phyloP scores from a whole-genome alignment of 1,140 invertebrate genomes.

The Atopsyche davidsoni region DNA sequence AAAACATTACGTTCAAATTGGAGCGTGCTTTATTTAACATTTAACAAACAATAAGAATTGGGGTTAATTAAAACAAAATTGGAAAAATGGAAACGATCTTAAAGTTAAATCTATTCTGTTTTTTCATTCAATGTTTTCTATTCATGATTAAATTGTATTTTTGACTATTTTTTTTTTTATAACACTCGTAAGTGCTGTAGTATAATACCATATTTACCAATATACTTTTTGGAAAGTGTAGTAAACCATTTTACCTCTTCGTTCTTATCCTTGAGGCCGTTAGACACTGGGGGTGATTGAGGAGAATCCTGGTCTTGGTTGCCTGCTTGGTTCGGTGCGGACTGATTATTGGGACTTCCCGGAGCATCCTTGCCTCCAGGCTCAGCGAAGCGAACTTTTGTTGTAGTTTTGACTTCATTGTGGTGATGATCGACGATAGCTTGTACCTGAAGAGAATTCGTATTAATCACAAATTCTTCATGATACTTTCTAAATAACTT shows the following conservation, averaged over 20 bases:
- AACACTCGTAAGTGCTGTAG: too few relatives aligned
- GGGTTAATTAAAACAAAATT: not conserved
- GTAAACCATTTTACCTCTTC: constrained; percentile 26
- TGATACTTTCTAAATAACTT: too few relatives aligned
- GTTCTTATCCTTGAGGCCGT: constrained; percentile 33
- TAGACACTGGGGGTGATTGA: constrained; percentile 42
- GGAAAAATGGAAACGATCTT: not conserved
- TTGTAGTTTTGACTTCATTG: constrained; percentile 66
- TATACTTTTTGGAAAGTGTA: too few relatives aligned
- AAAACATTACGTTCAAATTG: not conserved
- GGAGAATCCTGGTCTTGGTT: constrained; percentile 33
- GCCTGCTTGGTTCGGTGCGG: constrained; percentile 29
- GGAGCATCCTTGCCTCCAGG: constrained; percentile 42
- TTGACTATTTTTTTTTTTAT: too few relatives aligned
- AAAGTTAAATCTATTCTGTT: not conserved
- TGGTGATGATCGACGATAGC: constrained; percentile 88
- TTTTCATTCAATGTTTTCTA: too few relatives aligned
- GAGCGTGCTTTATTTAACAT: constrained; percentile 4
- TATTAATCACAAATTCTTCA: too few relatives aligned
- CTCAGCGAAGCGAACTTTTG: constrained; percentile 83
- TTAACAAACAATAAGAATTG: not conserved
- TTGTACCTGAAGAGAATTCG: constrained; percentile 79
- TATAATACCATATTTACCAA: too few relatives aligned
- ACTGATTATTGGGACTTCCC: constrained; percentile 13
- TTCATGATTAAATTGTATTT: too few relatives aligned